phyloP scores from a whole-genome alignment of 2,797 vertebrate genomes.

The Salarias fasciatus region DNA sequence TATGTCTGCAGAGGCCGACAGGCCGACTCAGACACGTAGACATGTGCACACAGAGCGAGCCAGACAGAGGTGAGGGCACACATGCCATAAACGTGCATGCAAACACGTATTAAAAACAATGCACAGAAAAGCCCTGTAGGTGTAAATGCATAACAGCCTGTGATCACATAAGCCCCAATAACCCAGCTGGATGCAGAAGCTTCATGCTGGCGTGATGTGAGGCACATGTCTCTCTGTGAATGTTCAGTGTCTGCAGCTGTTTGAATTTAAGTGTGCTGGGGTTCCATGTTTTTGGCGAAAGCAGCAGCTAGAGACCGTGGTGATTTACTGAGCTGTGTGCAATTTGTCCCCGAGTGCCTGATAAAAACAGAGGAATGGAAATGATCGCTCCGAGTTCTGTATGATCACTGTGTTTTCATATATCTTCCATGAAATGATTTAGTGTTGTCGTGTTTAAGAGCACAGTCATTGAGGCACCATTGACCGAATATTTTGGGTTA shows the following conservation, averaged over 20 bases:
- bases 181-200: slow-evolving; percentile 58
- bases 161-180: slow-evolving; percentile 46
- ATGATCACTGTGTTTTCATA: slow-evolving; percentile 36
- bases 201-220: slow-evolving; percentile 44
- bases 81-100: slow-evolving; percentile 29
- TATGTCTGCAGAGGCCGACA: slow-evolving; percentile 46
- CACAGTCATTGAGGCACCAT: not conserved
- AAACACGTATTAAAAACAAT: slow-evolving; percentile 22
- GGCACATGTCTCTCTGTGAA: slow-evolving; percentile 57
- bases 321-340: slow-evolving; percentile 59
- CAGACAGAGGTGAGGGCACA: slow-evolving; percentile 24
- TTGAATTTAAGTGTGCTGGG: slow-evolving; percentile 52
- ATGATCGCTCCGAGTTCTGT: too few species aligned
- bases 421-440: slow-evolving; percentile 31
- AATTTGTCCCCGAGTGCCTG: slow-evolving; percentile 34
- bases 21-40: slow-evolving; percentile 27
- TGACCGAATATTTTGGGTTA: slow-evolving; percentile 14
- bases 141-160: slow-evolving; percentile 45
- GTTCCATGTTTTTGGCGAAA: slow-evolving; percentile 44
- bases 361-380: slow-evolving; percentile 28
- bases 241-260: slow-evolving; percentile 65
- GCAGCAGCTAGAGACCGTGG: slow-evolving; percentile 42
- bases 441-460: slow-evolving; percentile 29
- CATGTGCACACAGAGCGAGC: slow-evolving; percentile 18
- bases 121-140: slow-evolving; percentile 33